These are phyloP conservation scores for Eurystomus gularis DNA, from an alignment of 2,113 vertebrate genomes.

Conservation along the genomic window DNA sequence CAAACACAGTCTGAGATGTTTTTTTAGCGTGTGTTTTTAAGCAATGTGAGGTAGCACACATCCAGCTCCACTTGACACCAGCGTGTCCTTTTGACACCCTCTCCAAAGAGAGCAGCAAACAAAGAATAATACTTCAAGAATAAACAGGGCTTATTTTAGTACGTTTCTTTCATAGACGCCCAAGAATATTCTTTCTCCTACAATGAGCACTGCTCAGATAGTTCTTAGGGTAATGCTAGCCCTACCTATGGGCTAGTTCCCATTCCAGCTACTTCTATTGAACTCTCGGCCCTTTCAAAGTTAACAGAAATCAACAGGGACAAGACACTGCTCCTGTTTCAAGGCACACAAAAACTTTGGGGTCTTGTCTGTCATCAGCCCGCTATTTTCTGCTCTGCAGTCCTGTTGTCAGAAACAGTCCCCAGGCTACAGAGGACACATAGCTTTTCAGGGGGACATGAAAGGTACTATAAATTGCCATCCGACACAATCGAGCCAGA, in stretches of 20 bases:
- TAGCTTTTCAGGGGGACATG: conserved; percentile 17
- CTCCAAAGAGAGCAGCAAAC: background rate
- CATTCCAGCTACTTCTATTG: background rate
- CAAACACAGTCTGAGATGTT: background rate
- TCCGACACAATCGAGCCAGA: conserved; percentile 13
- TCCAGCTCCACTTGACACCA: background rate
- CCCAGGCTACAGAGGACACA: background rate
- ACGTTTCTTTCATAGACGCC: background rate
- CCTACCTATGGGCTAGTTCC: background rate
- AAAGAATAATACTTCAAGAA: background rate
- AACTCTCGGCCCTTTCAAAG: conserved; percentile 3
- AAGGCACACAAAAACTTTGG: conserved; percentile 24
- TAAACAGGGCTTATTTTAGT: background rate
- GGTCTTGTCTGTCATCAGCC: conserved; percentile 33
- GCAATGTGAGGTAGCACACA: background rate
- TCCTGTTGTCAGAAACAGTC: conserved; percentile 24
- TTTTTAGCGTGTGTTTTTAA: background rate
- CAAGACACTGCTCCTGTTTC: conserved; percentile 30
- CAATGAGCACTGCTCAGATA: background rate
- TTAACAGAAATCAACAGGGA: conserved; percentile 11
- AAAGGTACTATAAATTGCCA: conserved; percentile 47
- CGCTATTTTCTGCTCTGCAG: conserved; percentile 31
- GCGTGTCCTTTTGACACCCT: background rate
- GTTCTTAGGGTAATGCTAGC: background rate
- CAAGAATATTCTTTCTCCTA: background rate